These are phyloP conservation scores for Paratrypauchen microcephalus DNA, from an alignment of 2,797 vertebrate genomes.

Conservation along the genomic window DNA sequence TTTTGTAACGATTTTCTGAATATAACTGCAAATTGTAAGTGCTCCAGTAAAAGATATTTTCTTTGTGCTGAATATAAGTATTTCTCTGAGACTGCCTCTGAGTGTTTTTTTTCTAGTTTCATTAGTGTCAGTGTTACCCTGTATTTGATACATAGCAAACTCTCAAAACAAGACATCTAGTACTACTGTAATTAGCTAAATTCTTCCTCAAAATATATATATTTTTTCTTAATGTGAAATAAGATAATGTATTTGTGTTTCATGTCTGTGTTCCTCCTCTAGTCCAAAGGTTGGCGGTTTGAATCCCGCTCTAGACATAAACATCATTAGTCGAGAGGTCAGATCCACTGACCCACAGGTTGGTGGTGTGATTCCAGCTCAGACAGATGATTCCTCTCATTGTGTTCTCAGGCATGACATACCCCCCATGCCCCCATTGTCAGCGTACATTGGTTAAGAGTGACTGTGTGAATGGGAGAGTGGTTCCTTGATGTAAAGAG, in stretches of 20 bases:
- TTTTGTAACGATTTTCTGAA: background rate
- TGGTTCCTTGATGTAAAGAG: too few species aligned
- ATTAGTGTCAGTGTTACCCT: background rate
- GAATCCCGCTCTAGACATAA: too few species aligned
- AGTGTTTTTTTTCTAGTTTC: background rate
- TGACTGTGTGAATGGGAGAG: too few species aligned
- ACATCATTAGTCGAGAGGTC: too few species aligned
- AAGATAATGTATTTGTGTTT: background rate
- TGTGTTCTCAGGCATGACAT: too few species aligned
- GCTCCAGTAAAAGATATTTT: background rate
- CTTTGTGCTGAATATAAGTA: background rate
- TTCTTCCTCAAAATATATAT: background rate
- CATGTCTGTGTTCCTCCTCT: too few species aligned
- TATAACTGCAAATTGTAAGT: background rate
- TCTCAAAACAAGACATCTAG: background rate
- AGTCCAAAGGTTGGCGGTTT: too few species aligned
- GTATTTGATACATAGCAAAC: slow-evolving; percentile 1
- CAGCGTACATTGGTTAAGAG: too few species aligned
- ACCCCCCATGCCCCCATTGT: too few species aligned
- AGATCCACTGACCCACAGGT: too few species aligned
- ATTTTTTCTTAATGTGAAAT: background rate
- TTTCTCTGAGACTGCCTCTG: background rate
- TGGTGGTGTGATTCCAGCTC: too few species aligned
- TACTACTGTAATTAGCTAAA: background rate
- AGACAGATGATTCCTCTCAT: too few species aligned